A percentile compares a stretch with the other conserved stretches of the same genome.
Evolutionary conservation across 2,888 invertebrate genomes (phyloP).

Genomic region (Eupithecia pulchellata): DNA sequence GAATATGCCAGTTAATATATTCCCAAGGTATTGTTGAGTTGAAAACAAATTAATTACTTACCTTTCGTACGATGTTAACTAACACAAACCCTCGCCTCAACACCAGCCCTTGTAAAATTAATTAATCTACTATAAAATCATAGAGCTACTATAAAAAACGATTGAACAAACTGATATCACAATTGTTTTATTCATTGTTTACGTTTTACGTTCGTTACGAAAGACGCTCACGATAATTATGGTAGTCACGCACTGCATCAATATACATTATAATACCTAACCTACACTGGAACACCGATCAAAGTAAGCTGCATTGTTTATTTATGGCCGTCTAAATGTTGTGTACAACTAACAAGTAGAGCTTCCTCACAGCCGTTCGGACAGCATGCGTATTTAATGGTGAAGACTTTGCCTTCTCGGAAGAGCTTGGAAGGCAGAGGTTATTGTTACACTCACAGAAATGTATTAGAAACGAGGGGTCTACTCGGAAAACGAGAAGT

Average conservation of each 20-base stretch:
- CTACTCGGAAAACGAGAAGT: not conserved
- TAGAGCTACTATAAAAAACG: not conserved
- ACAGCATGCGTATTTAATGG: conserved; percentile 66
- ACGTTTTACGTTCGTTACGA: not conserved
- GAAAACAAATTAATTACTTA: conserved; percentile 38
- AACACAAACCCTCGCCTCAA: conserved; percentile 20
- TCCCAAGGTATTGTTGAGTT: conserved; percentile 20
- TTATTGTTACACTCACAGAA: conserved; percentile 57
- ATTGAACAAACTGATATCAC: not conserved
- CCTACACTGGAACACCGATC: conserved; percentile 51
- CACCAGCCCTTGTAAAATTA: conserved; percentile 13
- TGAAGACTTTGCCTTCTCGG: conserved; percentile 52
- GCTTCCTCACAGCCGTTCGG: conserved; percentile 76
- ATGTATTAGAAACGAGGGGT: conserved; percentile 38
- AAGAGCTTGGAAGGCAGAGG: conserved; percentile 26
- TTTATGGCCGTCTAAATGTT: conserved; percentile 62
- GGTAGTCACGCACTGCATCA: not conserved
- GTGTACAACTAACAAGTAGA: conserved; percentile 75
- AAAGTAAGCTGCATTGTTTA: conserved; percentile 68
- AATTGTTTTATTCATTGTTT: not conserved
- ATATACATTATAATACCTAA: not conserved
- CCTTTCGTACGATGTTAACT: conserved; percentile 23
- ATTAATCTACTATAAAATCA: too few species aligned
- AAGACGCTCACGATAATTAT: not conserved
- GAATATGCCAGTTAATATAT: not conserved